Evolutionary conservation across 2,797 vertebrate genomes (phyloP).

Genomic region (Clarias fuscus): DNA sequence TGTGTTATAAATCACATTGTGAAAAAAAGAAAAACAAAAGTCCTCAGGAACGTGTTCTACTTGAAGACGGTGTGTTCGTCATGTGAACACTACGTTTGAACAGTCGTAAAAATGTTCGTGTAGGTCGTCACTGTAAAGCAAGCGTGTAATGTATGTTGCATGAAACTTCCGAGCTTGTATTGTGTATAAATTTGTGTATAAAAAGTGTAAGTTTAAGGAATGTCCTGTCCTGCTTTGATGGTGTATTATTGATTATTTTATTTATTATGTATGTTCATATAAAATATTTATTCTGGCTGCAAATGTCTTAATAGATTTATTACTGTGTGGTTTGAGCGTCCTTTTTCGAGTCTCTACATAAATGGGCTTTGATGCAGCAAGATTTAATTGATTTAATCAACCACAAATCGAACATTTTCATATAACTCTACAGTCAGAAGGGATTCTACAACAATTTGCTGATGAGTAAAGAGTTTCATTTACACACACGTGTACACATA

Average conservation of each 20-base stretch:
- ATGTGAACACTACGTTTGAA: background rate
- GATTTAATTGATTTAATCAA: too few relatives aligned
- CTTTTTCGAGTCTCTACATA: background rate
- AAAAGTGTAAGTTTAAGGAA: background rate
- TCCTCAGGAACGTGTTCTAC: background rate
- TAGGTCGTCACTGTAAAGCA: background rate
- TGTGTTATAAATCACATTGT: background rate
- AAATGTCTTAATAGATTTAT: background rate
- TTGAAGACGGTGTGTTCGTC: background rate
- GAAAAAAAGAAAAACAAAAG: background rate
- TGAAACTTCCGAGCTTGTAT: slow-evolving; percentile 2
- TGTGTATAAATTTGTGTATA: background rate
- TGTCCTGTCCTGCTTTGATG: background rate
- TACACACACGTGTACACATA: too few relatives aligned
- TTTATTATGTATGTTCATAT: slow-evolving; percentile 6
- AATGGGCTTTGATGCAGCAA: background rate
- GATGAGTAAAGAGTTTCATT: too few relatives aligned
- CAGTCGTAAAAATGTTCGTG: background rate
- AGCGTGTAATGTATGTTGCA: background rate
- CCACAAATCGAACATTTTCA: too few relatives aligned
- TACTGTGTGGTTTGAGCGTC: background rate
- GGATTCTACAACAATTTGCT: too few relatives aligned
- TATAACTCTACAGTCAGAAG: too few relatives aligned
- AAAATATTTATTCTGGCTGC: background rate
- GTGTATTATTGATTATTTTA: background rate